Conservation (phyloP, 2,797 vertebrate species). For the Jordanella pulchra region DNA sequence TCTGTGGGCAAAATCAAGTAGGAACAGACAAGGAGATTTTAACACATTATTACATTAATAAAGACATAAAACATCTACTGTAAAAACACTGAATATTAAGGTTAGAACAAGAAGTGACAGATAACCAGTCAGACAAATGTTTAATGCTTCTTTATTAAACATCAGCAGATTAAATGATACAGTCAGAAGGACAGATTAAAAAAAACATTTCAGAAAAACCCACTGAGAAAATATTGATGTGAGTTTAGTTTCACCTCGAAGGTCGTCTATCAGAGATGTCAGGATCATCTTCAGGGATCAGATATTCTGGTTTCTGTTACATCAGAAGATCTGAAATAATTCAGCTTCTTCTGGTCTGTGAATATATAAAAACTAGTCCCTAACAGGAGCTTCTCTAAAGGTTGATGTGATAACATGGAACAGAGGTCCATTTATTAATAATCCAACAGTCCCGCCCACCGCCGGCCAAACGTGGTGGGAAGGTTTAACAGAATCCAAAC, state of each 20-base stretch:
- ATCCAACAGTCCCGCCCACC: no score
- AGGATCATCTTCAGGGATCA: slow-evolving; percentile 13
- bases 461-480: no score
- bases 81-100: not conserved
- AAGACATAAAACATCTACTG: not conserved
- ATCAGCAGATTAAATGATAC: not conserved
- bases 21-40: slow-evolving; percentile 10
- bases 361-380: no score
- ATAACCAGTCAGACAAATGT: not conserved
- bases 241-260: no score
- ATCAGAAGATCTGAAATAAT: not conserved
- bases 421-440: no score
- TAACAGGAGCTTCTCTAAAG: no score
- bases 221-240: not conserved
- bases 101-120: not conserved
- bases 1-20: slow-evolving; percentile 76
- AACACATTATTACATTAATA: slow-evolving; percentile 3
- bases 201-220: not conserved
- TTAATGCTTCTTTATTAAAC: not conserved
- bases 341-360: not conserved
- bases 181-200: not conserved
- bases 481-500: no score
- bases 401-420: no score
- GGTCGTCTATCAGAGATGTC: not conserved
- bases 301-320: slow-evolving; percentile 2